A percentile compares a stretch with the other conserved stretches of the same genome.
These are phyloP conservation scores for Drosophila paramelanica DNA, from an alignment of 2,888 invertebrate genomes.

Conservation along the genomic window DNA sequence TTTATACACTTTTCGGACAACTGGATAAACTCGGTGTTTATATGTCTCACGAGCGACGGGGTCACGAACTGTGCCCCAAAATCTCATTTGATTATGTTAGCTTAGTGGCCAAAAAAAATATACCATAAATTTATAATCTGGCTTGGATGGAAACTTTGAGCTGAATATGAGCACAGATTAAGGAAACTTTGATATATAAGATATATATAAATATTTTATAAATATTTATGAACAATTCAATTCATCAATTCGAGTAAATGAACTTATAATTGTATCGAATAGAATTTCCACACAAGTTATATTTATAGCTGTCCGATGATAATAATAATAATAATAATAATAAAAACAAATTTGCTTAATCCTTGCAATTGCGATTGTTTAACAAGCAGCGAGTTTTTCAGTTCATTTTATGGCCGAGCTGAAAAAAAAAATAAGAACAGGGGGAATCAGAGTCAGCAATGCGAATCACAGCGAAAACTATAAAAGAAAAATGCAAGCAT, in stretches of 20 bases:
- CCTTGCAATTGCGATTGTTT: not conserved
- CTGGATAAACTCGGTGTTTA: constrained; percentile 15
- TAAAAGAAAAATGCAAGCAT: constrained; percentile 22
- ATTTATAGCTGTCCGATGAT: not conserved
- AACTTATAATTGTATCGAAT: not conserved
- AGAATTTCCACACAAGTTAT: not conserved
- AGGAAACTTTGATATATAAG: no score
- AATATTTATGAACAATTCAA: no score
- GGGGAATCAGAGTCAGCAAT: constrained; percentile 20
- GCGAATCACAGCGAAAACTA: constrained; percentile 21
- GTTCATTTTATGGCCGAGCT: constrained; percentile 15
- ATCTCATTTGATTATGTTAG: not conserved
- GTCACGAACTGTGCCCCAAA: constrained; percentile 34
- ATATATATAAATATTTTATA: no score
- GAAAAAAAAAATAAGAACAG: no score
- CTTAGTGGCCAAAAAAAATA: constrained; percentile 1
- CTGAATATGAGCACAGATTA: not conserved
- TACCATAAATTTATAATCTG: constrained; percentile 2
- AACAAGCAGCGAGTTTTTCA: not conserved
- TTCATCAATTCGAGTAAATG: no score
- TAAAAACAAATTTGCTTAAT: not conserved
- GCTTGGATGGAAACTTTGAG: not conserved
- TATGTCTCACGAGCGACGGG: constrained; percentile 1
- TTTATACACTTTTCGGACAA: constrained; percentile 44
- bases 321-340: not conserved